These are phyloP conservation scores for Cyrtonyx montezumae DNA, from an alignment of 2,113 vertebrate species.

Conservation along the genomic window DNA sequence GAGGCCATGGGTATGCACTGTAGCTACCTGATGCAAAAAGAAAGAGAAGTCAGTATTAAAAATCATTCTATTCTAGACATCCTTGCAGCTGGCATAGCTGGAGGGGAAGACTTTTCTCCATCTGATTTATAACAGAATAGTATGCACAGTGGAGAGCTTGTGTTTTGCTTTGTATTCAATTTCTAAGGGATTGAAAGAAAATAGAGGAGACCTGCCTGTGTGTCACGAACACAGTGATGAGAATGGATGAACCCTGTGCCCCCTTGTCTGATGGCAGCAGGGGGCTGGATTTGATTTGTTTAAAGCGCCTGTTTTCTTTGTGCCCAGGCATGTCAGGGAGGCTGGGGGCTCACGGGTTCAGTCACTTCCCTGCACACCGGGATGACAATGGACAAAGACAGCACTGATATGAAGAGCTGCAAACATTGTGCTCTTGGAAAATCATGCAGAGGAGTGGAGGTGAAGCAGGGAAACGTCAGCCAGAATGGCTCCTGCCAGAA, in stretches of 20 bases:
- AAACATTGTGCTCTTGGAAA: background rate
- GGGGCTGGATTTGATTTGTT: background rate
- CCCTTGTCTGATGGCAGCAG: background rate
- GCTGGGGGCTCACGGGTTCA: fast-evolving
- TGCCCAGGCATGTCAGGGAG: background rate
- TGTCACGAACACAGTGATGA: background rate
- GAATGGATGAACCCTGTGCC: background rate
- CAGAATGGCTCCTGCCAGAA: background rate
- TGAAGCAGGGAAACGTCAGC: background rate
- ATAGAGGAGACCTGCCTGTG: background rate
- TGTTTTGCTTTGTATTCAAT: background rate
- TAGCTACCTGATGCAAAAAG: background rate
- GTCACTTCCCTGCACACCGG: fast-evolving
- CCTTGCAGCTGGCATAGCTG: background rate
- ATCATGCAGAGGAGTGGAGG: background rate
- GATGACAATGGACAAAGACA: background rate
- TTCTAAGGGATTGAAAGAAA: background rate
- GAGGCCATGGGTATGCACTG: fast-evolving
- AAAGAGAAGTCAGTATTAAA: background rate
- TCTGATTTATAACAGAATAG: background rate
- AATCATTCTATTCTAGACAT: background rate
- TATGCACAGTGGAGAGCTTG: background rate
- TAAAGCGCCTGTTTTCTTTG: background rate
- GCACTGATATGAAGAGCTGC: background rate
- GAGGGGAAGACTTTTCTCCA: background rate